phyloP scores from a whole-genome alignment of 1,140 invertebrate species.

The Rhopalosiphum maidis region DNA sequence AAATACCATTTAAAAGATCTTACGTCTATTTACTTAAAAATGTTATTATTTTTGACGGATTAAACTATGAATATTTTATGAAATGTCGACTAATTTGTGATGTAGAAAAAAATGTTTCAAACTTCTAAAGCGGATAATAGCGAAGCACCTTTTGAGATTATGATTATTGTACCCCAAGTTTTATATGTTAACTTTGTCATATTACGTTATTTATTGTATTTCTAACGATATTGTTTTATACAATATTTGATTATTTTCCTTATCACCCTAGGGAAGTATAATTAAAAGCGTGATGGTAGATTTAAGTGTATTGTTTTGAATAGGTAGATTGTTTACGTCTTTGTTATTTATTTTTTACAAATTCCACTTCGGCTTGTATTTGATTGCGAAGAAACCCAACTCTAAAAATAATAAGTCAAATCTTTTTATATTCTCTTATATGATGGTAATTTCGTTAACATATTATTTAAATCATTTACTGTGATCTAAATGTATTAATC shows the following conservation, averaged over 20 bases:
- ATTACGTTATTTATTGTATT: not conserved
- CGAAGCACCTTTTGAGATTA: not conserved
- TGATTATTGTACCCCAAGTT: not conserved
- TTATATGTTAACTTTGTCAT: not conserved
- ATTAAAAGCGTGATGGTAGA: too few relatives aligned
- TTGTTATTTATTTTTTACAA: not conserved
- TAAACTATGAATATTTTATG: not conserved
- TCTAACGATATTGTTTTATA: not conserved
- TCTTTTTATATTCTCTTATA: not conserved
- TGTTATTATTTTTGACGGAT: not conserved
- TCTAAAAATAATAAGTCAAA: not conserved
- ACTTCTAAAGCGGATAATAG: not conserved
- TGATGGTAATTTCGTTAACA: not conserved
- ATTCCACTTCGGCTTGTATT: not conserved
- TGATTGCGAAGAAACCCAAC: not conserved
- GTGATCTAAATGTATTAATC: not conserved
- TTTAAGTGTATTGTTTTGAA: not conserved
- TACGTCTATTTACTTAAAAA: not conserved
- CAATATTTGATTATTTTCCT: not conserved
- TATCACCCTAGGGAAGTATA: not conserved
- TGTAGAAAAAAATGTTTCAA: not conserved
- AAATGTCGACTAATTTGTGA: not conserved
- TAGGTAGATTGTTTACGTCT: not conserved
- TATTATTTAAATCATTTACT: not conserved
- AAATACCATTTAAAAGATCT: too few relatives aligned